Evolutionary conservation across 2,113 vertebrate genomes (phyloP), one percentile per base, ranked within the genome.

Genomic region (Chunga burmeisteri): DNA sequence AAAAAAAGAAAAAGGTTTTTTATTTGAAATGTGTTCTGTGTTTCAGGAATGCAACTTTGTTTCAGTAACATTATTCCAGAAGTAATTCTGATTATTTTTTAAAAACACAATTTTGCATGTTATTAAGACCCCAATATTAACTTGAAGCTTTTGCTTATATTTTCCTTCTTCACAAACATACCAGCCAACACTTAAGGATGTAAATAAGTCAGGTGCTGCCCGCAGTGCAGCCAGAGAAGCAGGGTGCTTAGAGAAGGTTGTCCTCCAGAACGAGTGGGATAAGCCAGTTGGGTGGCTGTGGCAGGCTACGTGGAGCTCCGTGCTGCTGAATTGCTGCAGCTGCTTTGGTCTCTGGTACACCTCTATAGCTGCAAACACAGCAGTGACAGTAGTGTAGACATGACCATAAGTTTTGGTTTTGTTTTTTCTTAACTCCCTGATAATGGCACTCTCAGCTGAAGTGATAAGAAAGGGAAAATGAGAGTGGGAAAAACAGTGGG

Each of bases 201-300:
- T 23, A 20, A 13, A 47, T n/a, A 38, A 53, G 15, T 52, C 29
- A 18, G 27, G 38, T 49, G 29, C 72, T 74, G 44, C 55, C 50
- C 25, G 5, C 7, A 56, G 23, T 11, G 22, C 62, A 65, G 22
- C 29, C 61, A 23, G 32, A 44, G 38, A 27, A 68, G 29, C 34
- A 13, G 22, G 6, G 32, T 42, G 40, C 80, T 58, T 44, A 13
- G 36, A 29, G 16, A 17, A 49, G 21, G n/a, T 40, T 52, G 1
- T 58, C 20, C 7, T 32, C 44, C 49, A 23, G 44, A 12, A 16
- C 0, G 6, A 4, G 0, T 14, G 40, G n/a, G 56, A 3, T 36
- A 9, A 42, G 34, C 3, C 17, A 4, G 36, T 5, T 42, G 50
- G 27, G 18, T 75, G 44, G 36, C 12, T 13, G 10, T 3, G 49